Conservation (phyloP, 2,113 vertebrate genomes). For the Oncorhynchus masou region DNA sequence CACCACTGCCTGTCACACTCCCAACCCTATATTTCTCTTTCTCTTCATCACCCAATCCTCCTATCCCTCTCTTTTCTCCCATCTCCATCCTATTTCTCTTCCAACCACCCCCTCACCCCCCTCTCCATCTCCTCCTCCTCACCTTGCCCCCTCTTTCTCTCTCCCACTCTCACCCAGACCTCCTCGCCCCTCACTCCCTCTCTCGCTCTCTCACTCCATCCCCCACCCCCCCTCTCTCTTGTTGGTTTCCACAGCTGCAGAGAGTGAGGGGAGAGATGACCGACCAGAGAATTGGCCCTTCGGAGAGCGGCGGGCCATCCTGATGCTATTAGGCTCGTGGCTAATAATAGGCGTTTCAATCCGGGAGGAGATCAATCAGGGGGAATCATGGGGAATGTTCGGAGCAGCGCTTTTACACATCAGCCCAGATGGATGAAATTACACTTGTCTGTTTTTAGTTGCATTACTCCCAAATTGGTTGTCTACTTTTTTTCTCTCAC, state of each 20-base stretch:
- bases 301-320: slow-evolving; percentile 81
- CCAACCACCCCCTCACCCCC: slow-evolving; percentile 9
- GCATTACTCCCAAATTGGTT: slow-evolving; percentile 83
- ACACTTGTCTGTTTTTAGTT: slow-evolving; percentile 85
- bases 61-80: slow-evolving; percentile 15
- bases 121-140: slow-evolving; percentile 19
- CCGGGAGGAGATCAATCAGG: slow-evolving; percentile 82
- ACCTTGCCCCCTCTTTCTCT: slow-evolving; percentile 13
- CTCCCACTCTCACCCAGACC: slow-evolving; percentile 20
- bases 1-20: slow-evolving; percentile 33
- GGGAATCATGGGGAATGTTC: slow-evolving; percentile 80
- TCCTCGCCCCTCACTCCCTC: slow-evolving; percentile 18
- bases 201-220: slow-evolving; percentile 25
- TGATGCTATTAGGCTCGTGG: slow-evolving; percentile 84
- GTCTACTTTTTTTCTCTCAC: slow-evolving; percentile 68
- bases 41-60: slow-evolving; percentile 2
- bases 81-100: slow-evolving; percentile 4
- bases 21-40: slow-evolving; percentile 38
- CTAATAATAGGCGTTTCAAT: slow-evolving; percentile 86
- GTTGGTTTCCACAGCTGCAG: slow-evolving; percentile 78
- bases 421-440: slow-evolving; percentile 84
- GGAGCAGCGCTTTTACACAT: slow-evolving; percentile 80
- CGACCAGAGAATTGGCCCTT: slow-evolving; percentile 83
- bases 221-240: not conserved
- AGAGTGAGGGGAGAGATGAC: slow-evolving; percentile 81